Evolutionary conservation across 1,140 invertebrate genomes (phyloP).

Genomic region (Proctacanthus coquilletti): DNA sequence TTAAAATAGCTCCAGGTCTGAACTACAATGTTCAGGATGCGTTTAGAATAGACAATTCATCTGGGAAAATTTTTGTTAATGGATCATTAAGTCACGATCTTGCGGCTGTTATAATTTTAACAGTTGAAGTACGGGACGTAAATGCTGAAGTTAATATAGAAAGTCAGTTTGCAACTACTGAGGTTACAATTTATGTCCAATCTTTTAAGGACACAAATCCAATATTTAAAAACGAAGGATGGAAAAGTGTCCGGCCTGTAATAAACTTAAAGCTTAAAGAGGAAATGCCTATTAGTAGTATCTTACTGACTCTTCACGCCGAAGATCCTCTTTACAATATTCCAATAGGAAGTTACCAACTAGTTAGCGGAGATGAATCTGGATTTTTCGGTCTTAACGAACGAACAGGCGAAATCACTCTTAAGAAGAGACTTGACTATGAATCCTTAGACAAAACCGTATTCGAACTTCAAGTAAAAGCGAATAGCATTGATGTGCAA

Average conservation of each 20-base stretch:
- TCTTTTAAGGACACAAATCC: constrained; percentile 65
- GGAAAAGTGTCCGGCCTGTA: constrained; percentile 47
- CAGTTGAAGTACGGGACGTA: constrained; percentile 52
- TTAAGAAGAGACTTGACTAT: constrained; percentile 58
- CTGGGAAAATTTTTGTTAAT: constrained; percentile 53
- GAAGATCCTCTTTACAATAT: constrained; percentile 53
- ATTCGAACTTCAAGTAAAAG: constrained; percentile 53
- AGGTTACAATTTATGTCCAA: constrained; percentile 65
- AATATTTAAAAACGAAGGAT: constrained; percentile 52
- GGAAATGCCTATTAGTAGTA: constrained; percentile 62
- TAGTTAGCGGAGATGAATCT: constrained; percentile 20
- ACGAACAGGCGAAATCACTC: constrained; percentile 49
- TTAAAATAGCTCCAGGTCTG: constrained; percentile 40
- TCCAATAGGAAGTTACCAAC: constrained; percentile 43
- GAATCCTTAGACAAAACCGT: constrained; percentile 49
- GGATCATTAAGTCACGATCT: constrained; percentile 59
- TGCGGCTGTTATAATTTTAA: constrained; percentile 62
- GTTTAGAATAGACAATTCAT: constrained; percentile 51
- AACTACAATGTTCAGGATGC: constrained; percentile 50
- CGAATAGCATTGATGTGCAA: constrained; percentile 49
- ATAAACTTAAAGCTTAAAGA: constrained; percentile 55
- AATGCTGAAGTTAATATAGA: constrained; percentile 52
- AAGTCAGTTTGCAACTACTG: constrained; percentile 45
- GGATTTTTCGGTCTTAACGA: constrained; percentile 40
- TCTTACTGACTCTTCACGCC: constrained; percentile 53